phyloP scores from a whole-genome alignment of 2,888 invertebrate species.

The Eupithecia pulchellata region DNA sequence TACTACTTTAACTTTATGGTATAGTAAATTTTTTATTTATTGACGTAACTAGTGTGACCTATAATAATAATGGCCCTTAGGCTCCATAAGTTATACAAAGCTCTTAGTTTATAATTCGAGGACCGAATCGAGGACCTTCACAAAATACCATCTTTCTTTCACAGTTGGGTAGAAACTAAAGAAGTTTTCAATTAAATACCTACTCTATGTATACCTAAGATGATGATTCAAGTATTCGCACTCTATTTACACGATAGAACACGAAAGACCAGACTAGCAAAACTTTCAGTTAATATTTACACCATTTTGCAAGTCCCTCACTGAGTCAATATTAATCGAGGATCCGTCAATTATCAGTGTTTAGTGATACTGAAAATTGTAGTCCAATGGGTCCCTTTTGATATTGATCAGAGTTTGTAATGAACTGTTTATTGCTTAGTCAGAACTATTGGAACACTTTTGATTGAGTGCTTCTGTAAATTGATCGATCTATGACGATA shows the following conservation, averaged over 20 bases:
- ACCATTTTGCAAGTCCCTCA: slow-evolving; percentile 55
- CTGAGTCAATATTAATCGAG: slow-evolving; percentile 80
- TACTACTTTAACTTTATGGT: too few species aligned
- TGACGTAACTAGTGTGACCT: too few species aligned
- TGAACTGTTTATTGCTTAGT: slow-evolving; percentile 32
- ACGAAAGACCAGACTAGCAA: neutral
- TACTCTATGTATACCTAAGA: slow-evolving; percentile 5
- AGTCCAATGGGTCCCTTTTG: slow-evolving; percentile 52
- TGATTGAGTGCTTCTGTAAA: neutral
- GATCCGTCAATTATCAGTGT: slow-evolving; percentile 79
- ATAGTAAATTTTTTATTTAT: too few species aligned
- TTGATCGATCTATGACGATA: neutral
- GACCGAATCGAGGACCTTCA: neutral
- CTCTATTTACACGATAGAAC: slow-evolving; percentile 12
- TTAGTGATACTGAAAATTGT: slow-evolving; percentile 76
- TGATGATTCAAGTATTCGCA: neutral
- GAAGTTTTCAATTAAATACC: neutral
- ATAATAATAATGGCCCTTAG: too few species aligned
- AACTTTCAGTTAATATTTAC: slow-evolving; percentile 48
- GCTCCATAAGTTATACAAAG: too few species aligned
- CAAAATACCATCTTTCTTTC: neutral
- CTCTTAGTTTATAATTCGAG: too few species aligned
- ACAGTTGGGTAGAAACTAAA: neutral
- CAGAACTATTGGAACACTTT: slow-evolving; percentile 14
- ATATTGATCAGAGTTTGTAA: slow-evolving; percentile 44